Evolutionary conservation across 2,113 vertebrate genomes (phyloP), one percentile per base, ranked within the genome.

Genomic region (Protobothrops mucrosquamatus): DNA sequence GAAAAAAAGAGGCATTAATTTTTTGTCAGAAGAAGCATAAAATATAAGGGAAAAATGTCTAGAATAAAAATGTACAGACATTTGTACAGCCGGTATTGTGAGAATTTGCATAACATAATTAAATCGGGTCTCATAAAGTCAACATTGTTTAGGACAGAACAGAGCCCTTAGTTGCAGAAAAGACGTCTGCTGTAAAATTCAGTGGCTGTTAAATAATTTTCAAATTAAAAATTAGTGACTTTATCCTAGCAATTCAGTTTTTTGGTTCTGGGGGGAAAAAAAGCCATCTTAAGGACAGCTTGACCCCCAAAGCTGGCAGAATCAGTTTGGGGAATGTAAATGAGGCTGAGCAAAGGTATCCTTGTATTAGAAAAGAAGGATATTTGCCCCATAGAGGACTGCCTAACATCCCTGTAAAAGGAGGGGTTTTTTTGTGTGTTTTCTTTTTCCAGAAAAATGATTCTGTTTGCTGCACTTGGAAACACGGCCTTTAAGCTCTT

Each of bases 151-250:
- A 61, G 94, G 92, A 95, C 86, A 85, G 86, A 93, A 43, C 69
- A 24, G 10, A 51, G 93, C 18, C 90, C 94, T 96, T 95, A 93
- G 94, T 95, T 95, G 86, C 94, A 93, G 89, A 85, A 85, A 92
- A 94, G 91, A 85, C 96, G 95, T 94, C 95, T 96, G 95, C 90
- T 94, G 93, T 93, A 93, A 95, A 52, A 94, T 94, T 92, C 57
- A 9, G n/a, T 92, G 8, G 1, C 57, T 92, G 81, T 89, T 96
- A 95, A 96, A 96, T 95, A 94, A 93, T 94, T 94, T 96, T 93
- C 90, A 26, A 93, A 93, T 0, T 24, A 64, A 91, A 89, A 15
- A 93, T 92, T 92, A 6, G 39, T 14, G 87, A 54, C 93, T 52
- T 81, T 4, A 15, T 18, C 24, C 7, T 24, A 48, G 52, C 39